Base-by-base conservation (phyloP, 1,140 invertebrate species). In the Homalodisca vitripennis region DNA sequence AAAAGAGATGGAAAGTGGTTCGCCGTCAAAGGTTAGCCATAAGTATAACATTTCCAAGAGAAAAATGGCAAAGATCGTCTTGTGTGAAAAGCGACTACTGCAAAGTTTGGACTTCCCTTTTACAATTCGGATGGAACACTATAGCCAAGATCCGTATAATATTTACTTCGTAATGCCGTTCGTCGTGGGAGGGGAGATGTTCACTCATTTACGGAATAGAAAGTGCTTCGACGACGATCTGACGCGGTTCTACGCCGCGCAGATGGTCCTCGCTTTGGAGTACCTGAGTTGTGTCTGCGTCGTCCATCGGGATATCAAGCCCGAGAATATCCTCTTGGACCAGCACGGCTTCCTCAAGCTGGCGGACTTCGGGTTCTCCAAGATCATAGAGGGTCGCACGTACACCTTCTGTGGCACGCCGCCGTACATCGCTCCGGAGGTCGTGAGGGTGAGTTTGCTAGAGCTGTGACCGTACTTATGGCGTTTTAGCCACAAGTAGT, bases 391-490 rank as follows among this genome's bases (percentile, higher is more conserved):
- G 10, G 30, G 26, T 14, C 66, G 70, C 47, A 98, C 96, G 0
- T 97, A 93, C 89, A 98, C 96, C 0, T 78, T 98, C 26, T 98
- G 97, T 81, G 96, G 96, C 1, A 98, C 97, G 0, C 96, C 96
- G 0, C 95, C 98, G 79, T 99, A 98, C 82, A 80, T 98, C 53
- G 95, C 95, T 0, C 95, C 96, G 0, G 96, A 98, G 82, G 89
- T 98, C n/a, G n/a, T n/a, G n/a, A n/a, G n/a, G n/a, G n/a, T n/a
- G n/a, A n/a, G n/a, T n/a, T n/a, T n/a, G n/a, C n/a, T n/a, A n/a
- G n/a, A n/a, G n/a, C n/a, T n/a, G n/a, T n/a, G n/a, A n/a, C n/a
- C n/a, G n/a, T n/a, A n/a, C n/a, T n/a, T n/a, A n/a, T n/a, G n/a
- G n/a, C n/a, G n/a, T n/a, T n/a, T n/a, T n/a, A n/a, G n/a, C n/a